phyloP scores from a whole-genome alignment of 2,113 vertebrate species.

The Conger conger region DNA sequence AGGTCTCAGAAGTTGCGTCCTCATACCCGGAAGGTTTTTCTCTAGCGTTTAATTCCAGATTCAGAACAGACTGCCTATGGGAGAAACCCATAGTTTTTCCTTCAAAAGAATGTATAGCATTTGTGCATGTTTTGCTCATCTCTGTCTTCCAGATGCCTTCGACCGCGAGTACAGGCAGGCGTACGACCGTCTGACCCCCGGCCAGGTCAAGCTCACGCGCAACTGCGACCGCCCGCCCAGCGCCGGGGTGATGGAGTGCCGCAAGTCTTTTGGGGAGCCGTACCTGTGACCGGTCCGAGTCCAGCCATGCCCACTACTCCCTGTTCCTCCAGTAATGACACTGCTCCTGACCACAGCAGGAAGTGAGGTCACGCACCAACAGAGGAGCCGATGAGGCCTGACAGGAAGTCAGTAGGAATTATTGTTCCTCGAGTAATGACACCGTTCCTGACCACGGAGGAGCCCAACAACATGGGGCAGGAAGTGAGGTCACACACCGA shows the following conservation, averaged over 20 bases:
- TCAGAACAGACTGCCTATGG: too few relatives aligned
- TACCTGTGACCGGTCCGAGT: conserved; percentile 73
- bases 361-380: neutral
- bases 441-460: neutral
- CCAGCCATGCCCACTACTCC: neutral
- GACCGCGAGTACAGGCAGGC: conserved; percentile 97
- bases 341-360: neutral
- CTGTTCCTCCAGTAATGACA: neutral
- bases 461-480: neutral
- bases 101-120: too few relatives aligned
- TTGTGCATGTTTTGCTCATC: too few relatives aligned
- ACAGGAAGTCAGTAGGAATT: neutral
- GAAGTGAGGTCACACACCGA: neutral
- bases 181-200: conserved; percentile 89
- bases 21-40: too few relatives aligned
- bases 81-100: too few relatives aligned
- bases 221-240: conserved; percentile 94
- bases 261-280: conserved; percentile 88
- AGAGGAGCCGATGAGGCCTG: neutral
- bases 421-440: neutral
- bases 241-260: conserved; percentile 93
- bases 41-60: too few relatives aligned
- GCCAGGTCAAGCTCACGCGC: conserved; percentile 89
- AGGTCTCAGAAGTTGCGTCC: too few relatives aligned
- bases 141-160: conserved; percentile 81